These are phyloP conservation scores for Lamprologus callipterus DNA, from an alignment of 2,113 vertebrate genomes.

Conservation along the genomic window DNA sequence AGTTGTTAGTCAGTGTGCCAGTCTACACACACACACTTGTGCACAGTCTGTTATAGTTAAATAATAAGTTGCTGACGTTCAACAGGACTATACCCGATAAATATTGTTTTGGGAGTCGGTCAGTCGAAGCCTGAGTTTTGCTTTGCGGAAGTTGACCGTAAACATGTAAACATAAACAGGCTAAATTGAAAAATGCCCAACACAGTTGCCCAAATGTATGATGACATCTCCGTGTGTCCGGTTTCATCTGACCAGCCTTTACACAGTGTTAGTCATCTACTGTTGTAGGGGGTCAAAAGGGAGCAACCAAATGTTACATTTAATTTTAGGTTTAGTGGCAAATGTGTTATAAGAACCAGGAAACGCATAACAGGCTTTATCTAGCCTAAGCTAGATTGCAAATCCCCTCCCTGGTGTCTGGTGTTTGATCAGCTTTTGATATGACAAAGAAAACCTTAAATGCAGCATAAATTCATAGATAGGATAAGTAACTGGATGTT, in stretches of 20 bases:
- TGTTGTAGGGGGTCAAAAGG: neutral
- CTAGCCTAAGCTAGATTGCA: neutral
- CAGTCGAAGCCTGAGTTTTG: neutral
- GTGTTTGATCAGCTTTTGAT: neutral
- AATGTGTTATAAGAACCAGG: neutral
- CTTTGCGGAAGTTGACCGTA: neutral
- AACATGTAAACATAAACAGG: neutral
- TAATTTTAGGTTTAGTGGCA: neutral
- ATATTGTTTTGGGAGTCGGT: neutral
- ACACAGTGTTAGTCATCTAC: neutral
- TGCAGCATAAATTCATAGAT: neutral
- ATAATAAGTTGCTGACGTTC: neutral
- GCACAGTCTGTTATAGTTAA: neutral
- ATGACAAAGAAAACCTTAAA: neutral
- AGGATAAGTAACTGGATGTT: neutral
- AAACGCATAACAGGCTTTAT: rapidly evolving
- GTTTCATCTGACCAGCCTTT: neutral
- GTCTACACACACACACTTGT: neutral
- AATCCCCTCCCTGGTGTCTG: neutral
- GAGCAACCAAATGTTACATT: neutral
- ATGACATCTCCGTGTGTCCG: neutral
- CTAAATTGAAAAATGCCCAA: neutral
- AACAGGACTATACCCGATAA: neutral
- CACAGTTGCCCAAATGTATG: neutral
- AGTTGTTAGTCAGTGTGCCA: neutral